Percentiles rank a stretch among this genome's conserved stretches.
phyloP scores from a whole-genome alignment of 2,113 vertebrate species.

The Hirundichthys speculiger region DNA sequence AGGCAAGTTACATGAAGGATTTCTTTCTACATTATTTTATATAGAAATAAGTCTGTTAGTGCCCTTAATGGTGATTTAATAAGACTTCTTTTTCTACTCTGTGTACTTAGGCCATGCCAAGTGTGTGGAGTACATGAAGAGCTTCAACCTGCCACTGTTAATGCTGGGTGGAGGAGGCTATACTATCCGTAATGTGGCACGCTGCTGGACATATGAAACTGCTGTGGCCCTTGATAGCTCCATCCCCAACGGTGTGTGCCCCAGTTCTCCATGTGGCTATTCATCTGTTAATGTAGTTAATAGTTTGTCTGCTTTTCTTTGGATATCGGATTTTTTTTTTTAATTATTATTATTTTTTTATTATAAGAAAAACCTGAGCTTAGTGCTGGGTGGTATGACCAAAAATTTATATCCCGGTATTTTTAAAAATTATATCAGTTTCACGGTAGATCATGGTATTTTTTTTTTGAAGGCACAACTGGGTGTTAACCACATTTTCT shows the following conservation, averaged over 20 bases:
- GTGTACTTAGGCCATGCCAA: conserved; percentile 90
- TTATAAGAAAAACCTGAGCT: no score
- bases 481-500: no score
- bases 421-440: no score
- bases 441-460: no score
- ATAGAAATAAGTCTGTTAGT: background rate
- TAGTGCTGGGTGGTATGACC: no score
- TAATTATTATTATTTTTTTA: no score
- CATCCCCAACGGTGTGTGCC: conserved; percentile 89
- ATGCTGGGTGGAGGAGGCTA: conserved; percentile 99
- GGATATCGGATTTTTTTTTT: no score
- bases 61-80: background rate
- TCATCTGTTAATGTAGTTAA: no score
- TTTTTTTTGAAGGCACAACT: no score
- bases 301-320: no score
- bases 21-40: no score
- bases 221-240: conserved; percentile 94
- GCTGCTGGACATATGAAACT: conserved; percentile 98
- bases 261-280: background rate
- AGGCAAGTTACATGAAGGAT: conserved; percentile 77
- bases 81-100: rapidly evolving
- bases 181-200: conserved; percentile 96
- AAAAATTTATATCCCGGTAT: no score
- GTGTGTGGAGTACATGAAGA: conserved; percentile 98
- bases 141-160: conserved; percentile 95